A percentile compares a stretch with the other conserved stretches of the same genome.
These are phyloP conservation scores for Pelagia noctiluca DNA, from an alignment of 30 jellyfish, hydroid and myxozoan genomes.

Conservation along the genomic window DNA sequence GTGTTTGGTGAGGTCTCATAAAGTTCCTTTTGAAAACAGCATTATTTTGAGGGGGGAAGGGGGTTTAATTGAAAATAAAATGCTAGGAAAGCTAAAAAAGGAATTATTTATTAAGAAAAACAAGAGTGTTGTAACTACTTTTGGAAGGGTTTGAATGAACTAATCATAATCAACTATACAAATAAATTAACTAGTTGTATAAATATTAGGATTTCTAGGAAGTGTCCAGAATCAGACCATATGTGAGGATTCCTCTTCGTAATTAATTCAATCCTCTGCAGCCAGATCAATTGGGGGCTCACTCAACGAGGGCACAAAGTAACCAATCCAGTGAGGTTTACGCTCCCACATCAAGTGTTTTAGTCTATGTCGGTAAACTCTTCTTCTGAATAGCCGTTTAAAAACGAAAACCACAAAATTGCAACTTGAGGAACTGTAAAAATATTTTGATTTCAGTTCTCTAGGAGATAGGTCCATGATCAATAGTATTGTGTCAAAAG, in stretches of 20 bases:
- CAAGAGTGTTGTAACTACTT: too few species aligned
- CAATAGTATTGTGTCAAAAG: slow-evolving; percentile 45
- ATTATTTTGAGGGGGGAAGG: too few species aligned
- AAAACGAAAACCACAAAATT: slow-evolving; percentile 19
- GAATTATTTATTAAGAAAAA: too few species aligned
- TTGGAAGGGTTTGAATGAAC: too few species aligned
- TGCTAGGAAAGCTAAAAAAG: too few species aligned
- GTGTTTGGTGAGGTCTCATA: too few species aligned
- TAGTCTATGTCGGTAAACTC: slow-evolving; percentile 65
- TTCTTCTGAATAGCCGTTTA: slow-evolving; percentile 20
- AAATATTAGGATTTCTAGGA: too few species aligned
- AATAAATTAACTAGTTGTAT: too few species aligned
- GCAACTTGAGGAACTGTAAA: slow-evolving; percentile 15
- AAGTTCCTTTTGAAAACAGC: too few species aligned
- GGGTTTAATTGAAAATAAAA: too few species aligned
- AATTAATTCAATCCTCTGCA: slow-evolving; percentile 71
- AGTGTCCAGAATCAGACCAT: slow-evolving; percentile 59
- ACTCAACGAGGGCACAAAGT: slow-evolving; percentile 73
- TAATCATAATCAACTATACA: too few species aligned
- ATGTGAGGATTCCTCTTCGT: slow-evolving; percentile 49
- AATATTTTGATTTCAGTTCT: slow-evolving; percentile 28
- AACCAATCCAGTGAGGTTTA: slow-evolving; percentile 58
- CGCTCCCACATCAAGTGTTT: slow-evolving; percentile 62
- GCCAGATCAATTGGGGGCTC: slow-evolving; percentile 75
- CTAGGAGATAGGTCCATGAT: slow-evolving; percentile 64